Percentiles rank a stretch among this genome's conserved stretches.
phyloP scores from a whole-genome alignment of 2,113 vertebrate species.

The Nymphicus hollandicus region DNA sequence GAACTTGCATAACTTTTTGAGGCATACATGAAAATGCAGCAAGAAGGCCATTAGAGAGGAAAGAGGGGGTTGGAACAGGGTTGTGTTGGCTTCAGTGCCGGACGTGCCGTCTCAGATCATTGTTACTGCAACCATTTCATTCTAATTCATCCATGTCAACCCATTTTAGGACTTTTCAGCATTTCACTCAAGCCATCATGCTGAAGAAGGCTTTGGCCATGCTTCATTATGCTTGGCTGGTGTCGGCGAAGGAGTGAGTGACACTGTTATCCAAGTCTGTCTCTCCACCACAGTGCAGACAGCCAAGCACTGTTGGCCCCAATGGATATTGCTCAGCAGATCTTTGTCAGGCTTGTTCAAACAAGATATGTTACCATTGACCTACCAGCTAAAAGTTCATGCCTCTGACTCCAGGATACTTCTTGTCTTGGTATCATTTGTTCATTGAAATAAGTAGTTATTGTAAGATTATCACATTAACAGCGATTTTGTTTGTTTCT shows the following conservation, averaged over 20 bases:
- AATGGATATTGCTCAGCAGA: constrained; percentile 60
- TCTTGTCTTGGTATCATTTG: background rate
- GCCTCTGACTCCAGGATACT: constrained; percentile 2
- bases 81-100: background rate
- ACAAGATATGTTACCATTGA: constrained; percentile 51
- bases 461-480: constrained; percentile 18
- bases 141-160: background rate
- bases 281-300: constrained; percentile 5
- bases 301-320: constrained; percentile 49
- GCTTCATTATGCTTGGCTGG: constrained; percentile 50
- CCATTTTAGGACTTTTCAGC: background rate
- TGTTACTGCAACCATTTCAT: background rate
- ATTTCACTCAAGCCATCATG: background rate
- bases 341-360: constrained; percentile 66
- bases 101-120: background rate
- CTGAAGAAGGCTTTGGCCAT: constrained; percentile 41
- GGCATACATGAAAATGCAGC: background rate
- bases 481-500: background rate
- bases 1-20: background rate
- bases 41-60: background rate
- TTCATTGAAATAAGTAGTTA: constrained; percentile 20
- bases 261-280: constrained; percentile 17
- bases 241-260: background rate
- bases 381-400: constrained; percentile 37
- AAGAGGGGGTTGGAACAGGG: background rate